phyloP scores from a whole-genome alignment of 2,113 vertebrate species.

The Rhizomys pruinosus region DNA sequence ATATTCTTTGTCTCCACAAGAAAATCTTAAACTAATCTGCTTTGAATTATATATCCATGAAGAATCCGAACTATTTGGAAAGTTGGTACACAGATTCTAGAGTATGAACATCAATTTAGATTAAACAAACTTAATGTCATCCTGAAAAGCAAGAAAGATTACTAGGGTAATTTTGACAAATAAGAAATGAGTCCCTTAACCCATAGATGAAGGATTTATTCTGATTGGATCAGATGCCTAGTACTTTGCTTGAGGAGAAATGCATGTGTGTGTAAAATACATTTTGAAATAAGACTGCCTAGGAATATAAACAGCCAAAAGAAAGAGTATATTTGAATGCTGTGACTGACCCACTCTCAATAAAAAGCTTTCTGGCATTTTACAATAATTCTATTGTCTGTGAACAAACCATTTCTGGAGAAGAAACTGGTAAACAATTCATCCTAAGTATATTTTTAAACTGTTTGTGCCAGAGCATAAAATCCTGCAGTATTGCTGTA shows the following conservation, averaged over 20 bases:
- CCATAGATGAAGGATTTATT: not conserved
- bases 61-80: not conserved
- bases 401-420: no score
- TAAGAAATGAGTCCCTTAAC: not conserved
- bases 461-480: no score
- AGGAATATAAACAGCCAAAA: not conserved
- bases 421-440: no score
- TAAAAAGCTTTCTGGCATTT: slow-evolving; percentile 7
- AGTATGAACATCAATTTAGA: not conserved
- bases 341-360: not conserved
- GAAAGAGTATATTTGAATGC: not conserved
- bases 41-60: not conserved
- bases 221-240: not conserved
- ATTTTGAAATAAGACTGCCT: not conserved
- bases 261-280: not conserved
- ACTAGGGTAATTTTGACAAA: not conserved
- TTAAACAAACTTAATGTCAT: not conserved
- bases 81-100: not conserved
- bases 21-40: not conserved
- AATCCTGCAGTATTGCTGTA: no score
- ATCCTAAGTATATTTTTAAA: no score
- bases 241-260: not conserved
- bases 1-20: not conserved
- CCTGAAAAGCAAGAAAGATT: not conserved
- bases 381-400: not conserved